A percentile compares a stretch with the other conserved stretches of the same genome.
phyloP scores from a whole-genome alignment of 2,797 vertebrate species.

The Rhinichthys osculus region DNA sequence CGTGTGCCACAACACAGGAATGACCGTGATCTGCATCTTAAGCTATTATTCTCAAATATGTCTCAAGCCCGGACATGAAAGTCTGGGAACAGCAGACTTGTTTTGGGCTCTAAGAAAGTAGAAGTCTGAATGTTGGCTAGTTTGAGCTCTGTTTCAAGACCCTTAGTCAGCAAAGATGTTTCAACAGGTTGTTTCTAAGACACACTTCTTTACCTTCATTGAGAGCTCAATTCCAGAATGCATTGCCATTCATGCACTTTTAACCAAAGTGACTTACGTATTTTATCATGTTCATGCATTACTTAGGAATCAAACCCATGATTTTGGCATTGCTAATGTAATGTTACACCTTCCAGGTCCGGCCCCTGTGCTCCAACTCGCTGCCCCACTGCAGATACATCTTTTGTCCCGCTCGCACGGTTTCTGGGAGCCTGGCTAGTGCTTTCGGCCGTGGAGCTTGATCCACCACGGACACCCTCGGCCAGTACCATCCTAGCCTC shows the following conservation, averaged over 20 bases:
- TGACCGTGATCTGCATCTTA: conserved; percentile 63
- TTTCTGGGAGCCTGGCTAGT: no score
- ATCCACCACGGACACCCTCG: no score
- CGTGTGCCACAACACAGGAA: conserved; percentile 67
- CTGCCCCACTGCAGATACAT: no score
- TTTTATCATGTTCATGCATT: neutral
- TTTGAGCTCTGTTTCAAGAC: neutral
- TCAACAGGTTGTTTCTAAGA: neutral
- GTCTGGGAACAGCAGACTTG: neutral
- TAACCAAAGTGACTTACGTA: neutral
- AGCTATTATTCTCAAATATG: conserved; percentile 61
- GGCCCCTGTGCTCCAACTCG: no score
- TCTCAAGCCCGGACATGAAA: conserved; percentile 66
- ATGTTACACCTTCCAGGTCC: no score
- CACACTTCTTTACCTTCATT: neutral
- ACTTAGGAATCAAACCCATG: neutral
- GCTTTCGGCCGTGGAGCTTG: no score
- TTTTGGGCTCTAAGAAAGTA: neutral
- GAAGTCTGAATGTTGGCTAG: neutral
- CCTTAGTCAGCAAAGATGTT: neutral
- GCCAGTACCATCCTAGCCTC: no score
- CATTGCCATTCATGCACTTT: neutral
- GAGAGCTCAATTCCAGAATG: neutral
- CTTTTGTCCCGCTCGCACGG: no score
- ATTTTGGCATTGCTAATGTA: neutral